A percentile compares a stretch with the other conserved stretches of the same genome.
Conservation (phyloP, 2,888 invertebrate species). For the Pristionchus maxplancki region DNA sequence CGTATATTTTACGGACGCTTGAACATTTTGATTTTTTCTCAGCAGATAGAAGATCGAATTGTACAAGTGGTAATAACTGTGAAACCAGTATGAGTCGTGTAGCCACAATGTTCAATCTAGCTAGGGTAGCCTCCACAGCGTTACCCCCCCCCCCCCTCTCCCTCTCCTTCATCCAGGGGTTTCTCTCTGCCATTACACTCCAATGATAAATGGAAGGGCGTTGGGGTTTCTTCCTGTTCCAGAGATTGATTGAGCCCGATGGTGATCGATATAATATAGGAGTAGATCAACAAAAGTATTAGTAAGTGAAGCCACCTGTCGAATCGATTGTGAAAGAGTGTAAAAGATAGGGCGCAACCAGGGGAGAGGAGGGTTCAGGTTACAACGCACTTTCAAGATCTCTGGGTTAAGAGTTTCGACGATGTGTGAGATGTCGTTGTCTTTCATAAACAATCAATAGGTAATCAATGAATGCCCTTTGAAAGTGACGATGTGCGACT, state of each 20-base stretch:
- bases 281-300: not conserved
- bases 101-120: too few relatives aligned
- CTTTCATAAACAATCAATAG: slow-evolving; percentile 11
- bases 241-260: not conserved
- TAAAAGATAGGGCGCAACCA: not conserved
- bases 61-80: too few relatives aligned
- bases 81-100: too few relatives aligned
- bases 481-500: too few relatives aligned
- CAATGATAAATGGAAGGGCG: not conserved
- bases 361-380: not conserved
- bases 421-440: too few relatives aligned
- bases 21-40: too few relatives aligned
- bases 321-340: not conserved
- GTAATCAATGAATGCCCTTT: too few relatives aligned
- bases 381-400: not conserved
- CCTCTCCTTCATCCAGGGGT: not conserved
- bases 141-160: not conserved
- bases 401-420: not conserved
- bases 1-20: too few relatives aligned
- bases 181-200: not conserved
- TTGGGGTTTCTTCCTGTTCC: not conserved
- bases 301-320: not conserved
- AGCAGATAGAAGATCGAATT: too few relatives aligned
- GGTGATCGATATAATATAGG: not conserved
- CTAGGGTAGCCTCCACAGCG: too few relatives aligned